Evolutionary conservation across 2,888 invertebrate genomes (phyloP).

Genomic region (Latheticus oryzae): DNA sequence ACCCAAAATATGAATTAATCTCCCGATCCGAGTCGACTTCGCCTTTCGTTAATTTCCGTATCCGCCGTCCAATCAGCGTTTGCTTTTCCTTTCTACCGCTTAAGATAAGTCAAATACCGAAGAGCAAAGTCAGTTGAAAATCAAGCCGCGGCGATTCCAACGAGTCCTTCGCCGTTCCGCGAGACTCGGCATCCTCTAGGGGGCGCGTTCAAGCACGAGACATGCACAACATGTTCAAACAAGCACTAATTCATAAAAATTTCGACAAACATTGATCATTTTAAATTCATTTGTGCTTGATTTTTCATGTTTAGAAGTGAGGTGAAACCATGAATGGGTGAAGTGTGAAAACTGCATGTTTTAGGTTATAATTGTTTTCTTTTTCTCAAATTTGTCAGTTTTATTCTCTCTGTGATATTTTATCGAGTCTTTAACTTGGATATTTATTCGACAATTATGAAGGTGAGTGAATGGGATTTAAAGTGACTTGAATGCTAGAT

Average conservation of each 20-base stretch:
- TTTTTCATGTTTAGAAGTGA: slow-evolving; percentile 25
- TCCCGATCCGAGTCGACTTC: slow-evolving; percentile 1
- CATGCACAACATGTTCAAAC: slow-evolving; percentile 29
- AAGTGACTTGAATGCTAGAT: no score
- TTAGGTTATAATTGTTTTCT: slow-evolving; percentile 27
- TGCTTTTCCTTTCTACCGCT: slow-evolving; percentile 34
- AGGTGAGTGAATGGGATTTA: slow-evolving; percentile 27
- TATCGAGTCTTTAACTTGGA: slow-evolving; percentile 18
- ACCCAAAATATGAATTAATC: no score
- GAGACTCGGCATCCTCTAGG: slow-evolving; percentile 27
- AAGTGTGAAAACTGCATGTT: slow-evolving; percentile 35
- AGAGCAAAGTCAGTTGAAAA: slow-evolving; percentile 20
- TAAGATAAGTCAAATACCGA: slow-evolving; percentile 5
- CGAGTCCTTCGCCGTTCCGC: slow-evolving; percentile 14
- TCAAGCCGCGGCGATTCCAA: slow-evolving; percentile 11
- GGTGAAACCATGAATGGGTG: slow-evolving; percentile 48
- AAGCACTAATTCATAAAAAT: slow-evolving; percentile 5
- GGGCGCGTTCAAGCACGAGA: slow-evolving; percentile 28
- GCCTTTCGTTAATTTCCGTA: slow-evolving; percentile 15
- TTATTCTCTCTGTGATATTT: slow-evolving; percentile 35
- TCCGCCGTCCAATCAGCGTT: slow-evolving; percentile 18
- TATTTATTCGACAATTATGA: slow-evolving; percentile 33
- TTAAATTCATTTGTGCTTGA: slow-evolving; percentile 4
- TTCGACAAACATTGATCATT: neutral
- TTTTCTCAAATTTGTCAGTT: no score